Evolutionary conservation across 2,113 vertebrate species (phyloP).

Genomic region (Stegastes partitus): DNA sequence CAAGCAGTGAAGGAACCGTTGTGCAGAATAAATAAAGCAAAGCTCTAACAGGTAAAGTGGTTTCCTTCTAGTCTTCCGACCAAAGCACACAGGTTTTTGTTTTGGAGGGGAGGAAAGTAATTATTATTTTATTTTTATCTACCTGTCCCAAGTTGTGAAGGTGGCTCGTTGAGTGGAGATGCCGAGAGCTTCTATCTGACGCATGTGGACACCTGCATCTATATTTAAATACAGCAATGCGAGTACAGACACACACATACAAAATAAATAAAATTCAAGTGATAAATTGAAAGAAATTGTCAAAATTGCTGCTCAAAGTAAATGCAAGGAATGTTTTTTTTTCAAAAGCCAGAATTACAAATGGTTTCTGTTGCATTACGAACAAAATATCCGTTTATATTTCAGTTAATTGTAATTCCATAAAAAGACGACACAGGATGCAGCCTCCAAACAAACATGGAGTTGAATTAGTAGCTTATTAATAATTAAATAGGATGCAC

Average conservation of each 20-base stretch:
- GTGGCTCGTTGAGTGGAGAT: constrained; percentile 94
- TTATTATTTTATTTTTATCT: constrained; percentile 34
- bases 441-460: not conserved
- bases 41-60: too few species aligned
- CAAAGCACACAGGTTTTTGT: too few species aligned
- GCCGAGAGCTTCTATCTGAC: constrained; percentile 91
- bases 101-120: not conserved
- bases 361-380: not conserved
- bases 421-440: not conserved
- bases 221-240: constrained; percentile 6
- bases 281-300: not conserved
- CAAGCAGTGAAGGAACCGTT: not conserved
- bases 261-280: not conserved
- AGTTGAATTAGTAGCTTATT: not conserved
- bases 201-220: constrained; percentile 92
- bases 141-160: constrained; percentile 96
- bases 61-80: too few species aligned
- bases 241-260: not conserved
- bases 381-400: not conserved
- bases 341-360: not conserved
- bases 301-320: not conserved
- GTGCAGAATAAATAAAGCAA: too few species aligned
- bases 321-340: not conserved
- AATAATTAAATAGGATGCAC: not conserved
- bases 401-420: not conserved